Evolutionary conservation across 2,113 vertebrate genomes (phyloP).

Genomic region (Ictalurus furcatus): DNA sequence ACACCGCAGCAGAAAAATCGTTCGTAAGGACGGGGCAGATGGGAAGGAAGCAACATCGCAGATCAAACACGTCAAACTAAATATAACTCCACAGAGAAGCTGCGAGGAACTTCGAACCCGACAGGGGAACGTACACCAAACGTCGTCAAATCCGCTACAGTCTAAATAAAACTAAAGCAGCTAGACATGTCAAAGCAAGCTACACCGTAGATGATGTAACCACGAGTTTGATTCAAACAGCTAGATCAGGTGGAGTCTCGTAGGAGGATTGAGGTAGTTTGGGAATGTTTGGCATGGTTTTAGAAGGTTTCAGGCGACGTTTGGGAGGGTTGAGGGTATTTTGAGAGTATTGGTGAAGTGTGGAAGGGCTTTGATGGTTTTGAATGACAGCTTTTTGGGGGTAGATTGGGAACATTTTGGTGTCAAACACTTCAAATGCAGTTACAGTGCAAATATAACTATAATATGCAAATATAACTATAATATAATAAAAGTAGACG

Average conservation of each 20-base stretch:
- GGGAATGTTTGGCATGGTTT: background rate
- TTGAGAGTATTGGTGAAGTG: background rate
- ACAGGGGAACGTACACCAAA: background rate
- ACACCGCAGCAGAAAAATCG: conserved; percentile 21
- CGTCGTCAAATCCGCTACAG: background rate
- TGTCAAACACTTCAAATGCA: conserved; percentile 21
- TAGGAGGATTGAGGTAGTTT: background rate
- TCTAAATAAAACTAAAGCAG: background rate
- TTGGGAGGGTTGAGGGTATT: background rate
- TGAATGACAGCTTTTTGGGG: background rate
- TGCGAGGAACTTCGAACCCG: background rate
- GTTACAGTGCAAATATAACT: background rate
- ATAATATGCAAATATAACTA: too few relatives aligned
- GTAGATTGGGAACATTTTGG: too few relatives aligned
- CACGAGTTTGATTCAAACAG: background rate
- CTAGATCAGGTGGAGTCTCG: background rate
- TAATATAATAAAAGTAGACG: background rate
- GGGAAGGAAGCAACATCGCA: background rate
- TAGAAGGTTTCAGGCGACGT: background rate
- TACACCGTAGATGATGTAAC: background rate
- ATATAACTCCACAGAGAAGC: background rate
- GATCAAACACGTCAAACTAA: background rate
- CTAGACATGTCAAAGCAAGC: background rate
- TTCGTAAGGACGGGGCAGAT: background rate
- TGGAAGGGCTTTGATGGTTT: background rate